Base-by-base conservation (phyloP, 2,797 vertebrate species). In the Gymnoscopelus microlampas region DNA sequence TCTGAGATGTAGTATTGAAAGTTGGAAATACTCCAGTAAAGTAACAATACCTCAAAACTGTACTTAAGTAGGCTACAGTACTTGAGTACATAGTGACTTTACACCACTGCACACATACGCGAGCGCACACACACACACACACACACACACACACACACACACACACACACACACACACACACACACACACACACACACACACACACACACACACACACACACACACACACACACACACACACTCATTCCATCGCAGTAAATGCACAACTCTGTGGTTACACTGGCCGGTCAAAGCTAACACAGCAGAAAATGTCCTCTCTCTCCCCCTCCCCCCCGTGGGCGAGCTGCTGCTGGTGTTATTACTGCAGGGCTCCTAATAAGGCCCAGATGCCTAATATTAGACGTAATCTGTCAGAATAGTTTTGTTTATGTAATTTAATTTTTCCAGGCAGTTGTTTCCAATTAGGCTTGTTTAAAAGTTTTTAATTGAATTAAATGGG, bases 381-480 rank as follows among this genome's bases (percentile, higher is more conserved):
- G 86, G 80, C 82, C 91, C 93, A 95, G 92, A 93, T 95, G 93
- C 86, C 92, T 92, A 94, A 94, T 94, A 94, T 94, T 94, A 92
- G 91, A 94, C 90, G 84, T 93, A 92, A 94, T 95, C 93, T 93
- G 88, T 88, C 89, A 89, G 90, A 91, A 92, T 85, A 89, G 86
- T 89, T 93, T 89, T 94, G 93, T 94, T 94, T 94, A 94, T 94
- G 88, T 90, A 90, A 93, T 92, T 90, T 84, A 91, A 91, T 93
- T 93, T 94, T 93, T 89, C 87, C 81, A 87, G 82, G 73, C 94
- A 94, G 93, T 94, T 94, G 93, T 93, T 95, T 94, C 88, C 92
- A 94, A 93, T 94, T 94, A 93, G 82, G 80, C 26, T 85, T 94
- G 91, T 94, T 94, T 94, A 91, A 94, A 93, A 88, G 79, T 89